Conservation (phyloP, 2,113 vertebrate species). For the Vimba vimba region DNA sequence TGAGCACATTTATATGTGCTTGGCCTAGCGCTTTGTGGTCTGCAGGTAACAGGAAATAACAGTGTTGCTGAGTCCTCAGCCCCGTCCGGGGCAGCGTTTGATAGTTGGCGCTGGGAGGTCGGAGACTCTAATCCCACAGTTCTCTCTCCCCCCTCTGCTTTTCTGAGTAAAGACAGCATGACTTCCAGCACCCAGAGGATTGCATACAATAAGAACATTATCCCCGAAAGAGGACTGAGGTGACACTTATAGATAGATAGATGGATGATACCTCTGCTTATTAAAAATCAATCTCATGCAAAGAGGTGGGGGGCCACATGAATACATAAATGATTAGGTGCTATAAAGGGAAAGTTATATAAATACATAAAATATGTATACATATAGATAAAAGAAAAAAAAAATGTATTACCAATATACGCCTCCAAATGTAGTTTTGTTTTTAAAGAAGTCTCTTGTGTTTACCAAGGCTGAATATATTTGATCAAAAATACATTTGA, state of each 20-base stretch:
- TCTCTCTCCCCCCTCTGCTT: slow-evolving; percentile 63
- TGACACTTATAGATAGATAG: slow-evolving; percentile 74
- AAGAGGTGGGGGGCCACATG: slow-evolving; percentile 63
- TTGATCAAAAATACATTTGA: no score
- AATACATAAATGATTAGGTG: slow-evolving; percentile 66
- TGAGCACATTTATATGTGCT: slow-evolving; percentile 20
- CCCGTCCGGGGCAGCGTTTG: slow-evolving; percentile 36
- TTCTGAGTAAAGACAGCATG: slow-evolving; percentile 82
- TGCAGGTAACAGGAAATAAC: slow-evolving; percentile 41
- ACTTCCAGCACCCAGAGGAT: slow-evolving; percentile 78
- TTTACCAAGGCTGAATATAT: background rate
- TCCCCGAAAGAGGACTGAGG: slow-evolving; percentile 79
- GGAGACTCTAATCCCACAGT: slow-evolving; percentile 54
- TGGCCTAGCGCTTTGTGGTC: slow-evolving; percentile 1
- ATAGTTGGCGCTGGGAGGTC: slow-evolving; percentile 50
- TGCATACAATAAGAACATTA: slow-evolving; percentile 83
- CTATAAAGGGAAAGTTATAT: slow-evolving; percentile 57
- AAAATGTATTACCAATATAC: no score
- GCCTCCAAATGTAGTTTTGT: background rate
- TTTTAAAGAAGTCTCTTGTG: background rate
- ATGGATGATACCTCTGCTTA: slow-evolving; percentile 70
- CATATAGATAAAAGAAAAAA: background rate
- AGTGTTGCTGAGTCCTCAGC: slow-evolving; percentile 26
- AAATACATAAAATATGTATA: background rate
- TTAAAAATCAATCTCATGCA: slow-evolving; percentile 70